These are phyloP conservation scores for Vulpes lagopus DNA, from an alignment of 2,113 vertebrate species.

Conservation along the genomic window DNA sequence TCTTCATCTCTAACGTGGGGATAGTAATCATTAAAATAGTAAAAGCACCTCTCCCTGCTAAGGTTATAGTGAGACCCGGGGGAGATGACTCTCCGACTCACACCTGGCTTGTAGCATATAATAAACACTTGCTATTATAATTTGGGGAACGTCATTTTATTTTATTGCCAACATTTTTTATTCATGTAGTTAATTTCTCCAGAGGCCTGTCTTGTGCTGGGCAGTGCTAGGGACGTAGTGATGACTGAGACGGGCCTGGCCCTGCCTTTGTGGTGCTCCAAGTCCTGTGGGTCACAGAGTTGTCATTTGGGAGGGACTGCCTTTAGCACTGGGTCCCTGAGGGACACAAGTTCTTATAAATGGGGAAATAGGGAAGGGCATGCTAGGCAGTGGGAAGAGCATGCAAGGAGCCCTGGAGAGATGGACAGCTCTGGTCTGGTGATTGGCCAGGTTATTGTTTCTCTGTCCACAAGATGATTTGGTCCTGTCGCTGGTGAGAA, in stretches of 20 bases:
- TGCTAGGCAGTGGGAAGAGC: not conserved
- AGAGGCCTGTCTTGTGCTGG: not conserved
- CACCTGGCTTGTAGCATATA: not conserved
- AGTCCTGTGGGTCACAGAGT: not conserved
- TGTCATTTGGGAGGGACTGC: not conserved
- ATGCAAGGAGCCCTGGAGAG: not conserved
- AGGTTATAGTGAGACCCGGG: not conserved
- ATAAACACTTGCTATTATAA: not conserved
- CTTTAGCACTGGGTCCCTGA: not conserved
- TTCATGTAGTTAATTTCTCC: slow-evolving; percentile 7
- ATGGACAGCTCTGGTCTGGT: too few relatives aligned
- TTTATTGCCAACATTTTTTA: slow-evolving; percentile 7
- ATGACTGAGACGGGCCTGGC: not conserved
- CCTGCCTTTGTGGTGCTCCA: not conserved
- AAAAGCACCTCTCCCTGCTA: not conserved
- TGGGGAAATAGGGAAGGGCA: not conserved
- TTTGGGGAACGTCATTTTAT: not conserved
- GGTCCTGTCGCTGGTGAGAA: not conserved
- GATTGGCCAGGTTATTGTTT: not conserved
- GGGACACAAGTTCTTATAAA: not conserved
- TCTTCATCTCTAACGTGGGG: not conserved
- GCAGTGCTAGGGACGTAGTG: not conserved
- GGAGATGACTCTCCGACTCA: not conserved
- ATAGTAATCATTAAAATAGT: not conserved
- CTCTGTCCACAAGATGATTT: not conserved